A percentile compares a stretch with the other conserved stretches of the same genome.
Conservation (phyloP, 2,113 vertebrate genomes). For the Cavia aperea region DNA sequence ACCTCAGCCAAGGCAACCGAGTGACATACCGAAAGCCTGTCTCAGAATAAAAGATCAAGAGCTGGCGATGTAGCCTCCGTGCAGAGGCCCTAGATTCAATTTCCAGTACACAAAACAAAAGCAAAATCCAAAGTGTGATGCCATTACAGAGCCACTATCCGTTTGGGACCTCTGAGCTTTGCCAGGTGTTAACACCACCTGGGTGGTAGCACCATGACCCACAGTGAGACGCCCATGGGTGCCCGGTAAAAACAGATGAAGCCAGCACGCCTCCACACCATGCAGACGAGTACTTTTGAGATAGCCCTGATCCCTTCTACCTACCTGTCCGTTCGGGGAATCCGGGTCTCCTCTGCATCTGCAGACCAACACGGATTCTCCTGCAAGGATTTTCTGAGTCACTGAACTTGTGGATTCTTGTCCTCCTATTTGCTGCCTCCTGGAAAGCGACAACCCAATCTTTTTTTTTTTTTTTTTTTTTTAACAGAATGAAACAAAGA, state of each 20-base stretch:
- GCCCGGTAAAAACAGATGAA: neutral
- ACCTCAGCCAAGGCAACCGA: neutral
- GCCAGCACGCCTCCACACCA: fast-evolving
- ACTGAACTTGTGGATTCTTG: neutral
- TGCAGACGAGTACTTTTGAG: fast-evolving
- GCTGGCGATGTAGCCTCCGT: neutral
- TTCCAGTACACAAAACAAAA: neutral
- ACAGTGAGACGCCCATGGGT: neutral
- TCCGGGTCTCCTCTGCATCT: neutral
- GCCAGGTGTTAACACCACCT: neutral
- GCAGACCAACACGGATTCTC: neutral
- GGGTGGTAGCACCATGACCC: fast-evolving
- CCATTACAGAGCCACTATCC: neutral
- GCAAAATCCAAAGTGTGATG: neutral
- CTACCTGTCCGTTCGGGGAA: neutral
- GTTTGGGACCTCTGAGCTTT: neutral
- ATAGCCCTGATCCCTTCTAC: too few species aligned
- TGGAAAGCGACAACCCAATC: neutral
- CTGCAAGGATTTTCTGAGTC: neutral
- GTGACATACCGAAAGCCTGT: neutral
- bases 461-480: neutral
- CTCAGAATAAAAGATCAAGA: neutral
- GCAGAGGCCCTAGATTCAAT: neutral
- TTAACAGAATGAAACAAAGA: neutral
- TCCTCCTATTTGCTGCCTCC: neutral